Base-by-base conservation (phyloP, 2,797 vertebrate species). In the Capromys pilorides region DNA sequence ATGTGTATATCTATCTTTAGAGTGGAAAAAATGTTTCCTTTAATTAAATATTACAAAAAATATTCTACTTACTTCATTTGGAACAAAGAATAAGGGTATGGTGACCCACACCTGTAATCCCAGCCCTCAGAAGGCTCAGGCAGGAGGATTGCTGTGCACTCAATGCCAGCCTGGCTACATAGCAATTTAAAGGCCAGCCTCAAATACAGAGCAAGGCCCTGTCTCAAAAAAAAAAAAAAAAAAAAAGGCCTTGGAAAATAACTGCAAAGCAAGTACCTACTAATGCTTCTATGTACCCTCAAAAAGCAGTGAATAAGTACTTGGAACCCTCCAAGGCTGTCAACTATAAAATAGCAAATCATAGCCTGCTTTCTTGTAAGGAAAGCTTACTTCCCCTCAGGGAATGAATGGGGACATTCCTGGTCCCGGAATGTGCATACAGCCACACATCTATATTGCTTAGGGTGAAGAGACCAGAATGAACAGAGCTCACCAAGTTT, bases 251-350 rank as follows among this genome's bases (percentile, higher is more conserved):
- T 64, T 54, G 93, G 95, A 82, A 93, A 97, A 91, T 92, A 96
- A 79, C 10, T 21, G 9, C 18, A 75, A 97, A 98, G 39, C 95
- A 92, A 85, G 69, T 75, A 90, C 57, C 91, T 67, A 91, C 67
- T 66, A 93, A 16, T 41, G 61, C 62, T 89, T 90, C 87, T 91
- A 28, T 10, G 54, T 1, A 64, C 86, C n/a, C 33, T 33, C 66
- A 83, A 94, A 86, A 69, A 90, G 67, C 57, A 96, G 73, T 90
- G 97, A 97, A 98, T 97, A 98, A 98, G 98, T 97, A 90, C 19
- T 94, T 62, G 92, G 45, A 39, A n/a, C 59, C 92, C 96, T 91
- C 69, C 88, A 92, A 97, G 97, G 87, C 82, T 93, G 41, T 83
- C 0, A 0, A 79, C 91, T 96, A 86, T 96, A 96, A 96, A 97